Base-by-base conservation (phyloP, 2,113 vertebrate species). In the Gracilinanus agilis region DNA sequence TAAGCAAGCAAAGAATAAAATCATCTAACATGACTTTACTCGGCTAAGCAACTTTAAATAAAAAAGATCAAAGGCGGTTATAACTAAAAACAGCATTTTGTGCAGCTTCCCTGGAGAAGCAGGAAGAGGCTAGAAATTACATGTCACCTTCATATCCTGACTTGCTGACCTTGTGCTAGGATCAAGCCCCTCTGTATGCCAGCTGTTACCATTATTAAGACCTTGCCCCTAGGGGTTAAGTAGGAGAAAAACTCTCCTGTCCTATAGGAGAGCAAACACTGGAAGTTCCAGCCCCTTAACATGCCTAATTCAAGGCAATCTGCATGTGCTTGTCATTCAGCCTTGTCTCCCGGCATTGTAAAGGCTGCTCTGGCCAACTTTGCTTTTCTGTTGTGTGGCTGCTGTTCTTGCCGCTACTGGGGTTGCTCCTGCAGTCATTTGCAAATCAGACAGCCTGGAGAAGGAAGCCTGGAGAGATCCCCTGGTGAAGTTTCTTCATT, bases 51-150 rank as follows among this genome's bases (percentile, higher is more conserved):
- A 96, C 55, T 93, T 89, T 90, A 90, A 94, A 44, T 96, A 90
- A 29, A 29, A n/a, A 95, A 90, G 95, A 97, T 95, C 97, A 98
- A 97, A 97, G 97, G 67, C 94, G 83, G 75, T 93, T 94, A 93
- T 97, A 95, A 96, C 95, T 91, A 1, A 95, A 96, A 98, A 93
- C 97, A 98, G 97, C 90, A 94, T 95, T 96, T 92, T 53, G 40
- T 92, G 44, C 96, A 94, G 11, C 93, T 98, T 96, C 96, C 92
- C 96, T 9, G 93, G 95, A 89, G 96, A 97, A 93, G 97, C 96
- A 93, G 98, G 98, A 98, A 98, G 97, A 98, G 98, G 95, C 97
- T 97, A 97, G 97, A 98, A 98, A 97, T 98, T 96, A 97, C 97
- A 97, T 96, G 97, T 98, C 98, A 98, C 96, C 97, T 97, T 97